These are phyloP conservation scores for Helicoverpa armigera DNA, from an alignment of 1,140 invertebrate species.

Conservation along the genomic window DNA sequence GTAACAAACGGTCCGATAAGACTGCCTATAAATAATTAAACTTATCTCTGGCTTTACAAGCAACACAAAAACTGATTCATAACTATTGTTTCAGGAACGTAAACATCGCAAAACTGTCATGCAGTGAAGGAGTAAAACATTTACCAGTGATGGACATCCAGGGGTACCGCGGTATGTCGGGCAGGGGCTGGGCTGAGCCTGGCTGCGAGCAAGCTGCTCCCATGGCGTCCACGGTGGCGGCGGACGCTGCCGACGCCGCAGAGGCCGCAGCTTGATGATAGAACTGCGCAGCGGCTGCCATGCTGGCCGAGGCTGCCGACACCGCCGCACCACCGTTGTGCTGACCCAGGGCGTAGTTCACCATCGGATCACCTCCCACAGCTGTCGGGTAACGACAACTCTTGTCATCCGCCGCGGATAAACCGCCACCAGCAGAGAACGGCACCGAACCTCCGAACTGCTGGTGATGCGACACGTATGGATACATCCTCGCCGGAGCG, in stretches of 20 bases:
- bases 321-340: conserved; percentile 91
- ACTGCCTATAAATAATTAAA: conserved; percentile 9
- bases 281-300: conserved; percentile 94
- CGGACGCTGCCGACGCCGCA: conserved; percentile 87
- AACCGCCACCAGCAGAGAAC: conserved; percentile 82
- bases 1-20: background rate
- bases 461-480: conserved; percentile 89
- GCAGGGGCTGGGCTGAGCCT: conserved; percentile 90
- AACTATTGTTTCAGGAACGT: conserved; percentile 52
- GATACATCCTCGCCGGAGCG: conserved; percentile 89
- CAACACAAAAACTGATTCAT: conserved; percentile 31
- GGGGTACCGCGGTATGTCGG: conserved; percentile 96
- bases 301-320: conserved; percentile 91
- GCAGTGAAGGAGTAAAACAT: conserved; percentile 80
- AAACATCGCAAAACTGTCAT: conserved; percentile 56
- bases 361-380: conserved; percentile 91
- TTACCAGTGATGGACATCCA: conserved; percentile 99
- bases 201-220: conserved; percentile 87
- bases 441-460: conserved; percentile 86
- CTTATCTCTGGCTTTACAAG: conserved; percentile 28
- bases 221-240: conserved; percentile 85
- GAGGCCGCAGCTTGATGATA: conserved; percentile 93
- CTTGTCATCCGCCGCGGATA: conserved; percentile 91
- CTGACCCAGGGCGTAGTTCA: conserved; percentile 92
- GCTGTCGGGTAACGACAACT: conserved; percentile 92